Evolutionary conservation across 2,888 invertebrate genomes (phyloP), one percentile per base, ranked within the genome.

Genomic region (Endotricha flammealis): DNA sequence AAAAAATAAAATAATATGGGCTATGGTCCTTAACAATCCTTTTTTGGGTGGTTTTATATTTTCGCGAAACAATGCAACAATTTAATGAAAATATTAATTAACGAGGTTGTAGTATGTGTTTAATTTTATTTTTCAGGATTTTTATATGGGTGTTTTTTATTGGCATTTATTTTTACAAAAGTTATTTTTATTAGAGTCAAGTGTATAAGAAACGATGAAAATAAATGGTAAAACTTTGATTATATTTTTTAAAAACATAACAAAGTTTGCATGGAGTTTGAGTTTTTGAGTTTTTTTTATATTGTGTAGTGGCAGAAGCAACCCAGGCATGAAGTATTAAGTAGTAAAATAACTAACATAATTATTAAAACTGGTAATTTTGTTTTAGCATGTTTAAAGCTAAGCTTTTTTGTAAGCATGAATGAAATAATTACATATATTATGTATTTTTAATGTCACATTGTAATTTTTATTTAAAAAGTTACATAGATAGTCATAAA

Each of bases 331-430:
- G 75, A 42, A 44, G 29, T 54, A 56, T 49, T 49, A 41, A 22
- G 22, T 23, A n/a, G 12, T 17, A 33, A 52, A n/a, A 17, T 6
- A 57, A 63, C 61, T 57, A 59, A 66, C 67, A 50, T 52, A 46
- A 41, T 53, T 42, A 51, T 54, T n/a, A n/a, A n/a, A 55, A 60
- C 49, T 39, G 33, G 33, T 39, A 20, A 20, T 2, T 4, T 7
- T n/a, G 20, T 39, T 31, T 7, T 40, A 59, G 78, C 77, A 77
- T 78, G 77, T n/a, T n/a, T n/a, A n/a, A n/a, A 14, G 25, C 16
- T 10, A 25, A 25, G 32, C 32, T 33, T 33, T 4, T 57, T 70
- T 65, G 57, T 47, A 36, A 64, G 76, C 75, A 76, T 75, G 74
- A 22, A 28, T 38, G n/a, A n/a, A n/a, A n/a, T n/a, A n/a, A n/a